Base-by-base conservation (phyloP, 1,140 invertebrate species). In the Scaptomyza montana region DNA sequence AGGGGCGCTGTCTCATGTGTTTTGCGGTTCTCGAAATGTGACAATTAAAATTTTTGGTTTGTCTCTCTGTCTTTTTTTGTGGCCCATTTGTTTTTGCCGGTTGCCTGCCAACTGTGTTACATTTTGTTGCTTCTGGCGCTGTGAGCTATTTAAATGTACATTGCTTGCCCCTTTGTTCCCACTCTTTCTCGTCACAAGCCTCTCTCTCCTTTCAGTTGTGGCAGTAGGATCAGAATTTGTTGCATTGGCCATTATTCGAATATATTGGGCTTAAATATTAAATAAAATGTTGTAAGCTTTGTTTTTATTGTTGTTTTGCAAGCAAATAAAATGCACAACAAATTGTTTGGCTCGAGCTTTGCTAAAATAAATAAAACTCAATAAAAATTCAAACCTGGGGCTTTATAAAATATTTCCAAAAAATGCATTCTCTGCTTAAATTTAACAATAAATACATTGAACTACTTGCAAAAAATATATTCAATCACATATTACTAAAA, bases 31-130 rank as follows among this genome's bases (percentile, higher is more conserved):
- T 49, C 30, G 55, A 67, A 79, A 72, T 80, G 68, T 73, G 78
- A 80, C 78, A 81, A 80, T 77, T 80, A 77, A 80, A 81, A 74
- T 77, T 53, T 50, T 54, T 51, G 12, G 28, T 41, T n/a, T n/a
- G 33, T 53, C 19, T 16, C 47, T 46, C 25, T 25, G 21, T 25
- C 43, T 10, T 28, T 41, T 33, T 8, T 47, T 64, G 19, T 43
- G 46, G 25, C 28, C 28, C 30, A 16, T 39, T 10, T 61, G 45
- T 60, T 41, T 25, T 36, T 36, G 33, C 33, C 33, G 33, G 7
- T 8, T 59, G 57, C 56, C 10, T 59, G 57, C 56, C 47, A 51
- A 61, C 45, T 68, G 36, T 33, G 33, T 13, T 33, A 21, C 33
- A 43, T n/a, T 43, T 46, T 50, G 43, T 56, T 21, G 63, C 54